phyloP scores from a whole-genome alignment of 2,797 vertebrate species.

The Microctenopoma lineatum region DNA sequence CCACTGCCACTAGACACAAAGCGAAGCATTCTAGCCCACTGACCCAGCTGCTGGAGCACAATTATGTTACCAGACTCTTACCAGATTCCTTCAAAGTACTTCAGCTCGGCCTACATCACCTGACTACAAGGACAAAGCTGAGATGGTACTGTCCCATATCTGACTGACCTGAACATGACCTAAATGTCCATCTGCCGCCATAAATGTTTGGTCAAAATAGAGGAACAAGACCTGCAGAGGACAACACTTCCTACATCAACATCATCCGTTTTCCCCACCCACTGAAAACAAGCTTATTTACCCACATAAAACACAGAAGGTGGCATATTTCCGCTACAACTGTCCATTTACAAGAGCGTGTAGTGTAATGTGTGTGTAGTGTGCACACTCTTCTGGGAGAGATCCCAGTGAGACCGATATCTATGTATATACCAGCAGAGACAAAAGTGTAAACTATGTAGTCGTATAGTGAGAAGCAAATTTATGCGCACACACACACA shows the following conservation, averaged over 20 bases:
- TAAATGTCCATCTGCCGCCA: background rate
- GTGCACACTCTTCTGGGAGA: conserved; percentile 12
- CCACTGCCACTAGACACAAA: background rate
- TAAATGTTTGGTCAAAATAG: conserved; percentile 5
- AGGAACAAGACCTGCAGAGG: no score
- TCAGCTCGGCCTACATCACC: background rate
- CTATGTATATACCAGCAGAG: conserved; percentile 11
- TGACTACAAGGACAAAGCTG: conserved; percentile 8
- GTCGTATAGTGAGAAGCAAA: conserved; percentile 49
- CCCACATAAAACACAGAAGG: conserved; percentile 20
- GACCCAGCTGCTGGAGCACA: conserved; percentile 27
- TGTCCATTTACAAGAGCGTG: conserved; percentile 12
- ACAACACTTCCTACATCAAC: background rate
- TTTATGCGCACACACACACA: conserved; percentile 52
- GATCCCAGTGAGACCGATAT: conserved; percentile 46
- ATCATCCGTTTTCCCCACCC: conserved; percentile 7
- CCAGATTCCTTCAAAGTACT: background rate
- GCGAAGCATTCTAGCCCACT: conserved; percentile 15
- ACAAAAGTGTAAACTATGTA: conserved; percentile 48
- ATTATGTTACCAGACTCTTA: conserved; percentile 2
- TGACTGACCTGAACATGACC: background rate
- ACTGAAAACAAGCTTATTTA: conserved; percentile 30
- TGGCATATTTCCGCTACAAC: conserved; percentile 13
- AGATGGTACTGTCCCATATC: background rate
- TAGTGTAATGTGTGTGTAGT: conserved; percentile 1